Evolutionary conservation across 2,113 vertebrate species (phyloP), one percentile per base, ranked within the genome.

Genomic region (Zosterops lateralis): DNA sequence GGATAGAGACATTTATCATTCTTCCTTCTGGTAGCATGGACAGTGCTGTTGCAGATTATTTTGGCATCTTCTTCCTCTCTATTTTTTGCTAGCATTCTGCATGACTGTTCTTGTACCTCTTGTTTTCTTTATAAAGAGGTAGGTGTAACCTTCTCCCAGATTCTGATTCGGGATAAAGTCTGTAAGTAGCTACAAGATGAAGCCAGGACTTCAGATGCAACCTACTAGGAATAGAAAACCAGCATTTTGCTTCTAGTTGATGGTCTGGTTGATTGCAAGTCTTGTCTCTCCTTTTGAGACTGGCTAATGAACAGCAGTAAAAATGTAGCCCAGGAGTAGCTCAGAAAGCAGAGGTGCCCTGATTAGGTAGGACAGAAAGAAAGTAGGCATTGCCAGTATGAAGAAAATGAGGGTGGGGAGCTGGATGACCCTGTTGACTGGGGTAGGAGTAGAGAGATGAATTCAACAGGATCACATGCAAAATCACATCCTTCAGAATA

Each of bases 241-340:
- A 64, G 0, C 48, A 24, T 61, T 92, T 93, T 82, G 26, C 13
- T 82, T 76, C 70, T 22, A 14, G 40, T 10, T 95, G 84, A 82
- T 87, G 66, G 72, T 81, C 29, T 51, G 32, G 45, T 58, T 95
- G 89, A 92, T 91, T 93, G 32, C 50, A 95, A 89, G 34, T 54
- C 87, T 92, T 4, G 0, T 54, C 20, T 89, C 51, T 88, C 85
- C 25, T 62, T 76, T 28, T 58, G 81, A 87, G 50, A 58, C 36
- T 89, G 13, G 3, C 44, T 84, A 91, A 92, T 56, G 84, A 92
- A 77, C 6, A 79, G 32, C 56, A 76, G 50, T 44, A 72, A 92
- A 93, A 91, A 65, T 7, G 19, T 65, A 76, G 70, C 29, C 78
- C 36, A 32, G 24, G 53, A 92, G 66, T 38, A 86, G 51, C 44